phyloP scores from a whole-genome alignment of 2,888 invertebrate genomes.

The Phortica magna region DNA sequence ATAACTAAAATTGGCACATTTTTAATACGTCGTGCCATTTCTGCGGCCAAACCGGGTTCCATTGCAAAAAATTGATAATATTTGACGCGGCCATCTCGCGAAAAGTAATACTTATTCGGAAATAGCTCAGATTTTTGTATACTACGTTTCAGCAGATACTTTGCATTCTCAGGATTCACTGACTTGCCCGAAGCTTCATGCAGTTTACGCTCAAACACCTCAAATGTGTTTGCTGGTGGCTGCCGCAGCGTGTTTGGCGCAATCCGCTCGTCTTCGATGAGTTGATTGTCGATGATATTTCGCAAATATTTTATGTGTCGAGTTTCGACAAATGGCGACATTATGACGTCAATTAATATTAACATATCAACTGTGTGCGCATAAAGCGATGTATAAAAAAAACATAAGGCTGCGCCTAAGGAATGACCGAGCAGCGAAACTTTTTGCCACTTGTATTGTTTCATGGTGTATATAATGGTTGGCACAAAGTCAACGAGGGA shows the following conservation, averaged over 20 bases:
- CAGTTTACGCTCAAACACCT: slow-evolving; percentile 80
- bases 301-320: neutral
- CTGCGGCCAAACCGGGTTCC: slow-evolving; percentile 78
- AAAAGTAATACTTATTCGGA: slow-evolving; percentile 80
- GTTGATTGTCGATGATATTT: slow-evolving; percentile 73
- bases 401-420: slow-evolving; percentile 81
- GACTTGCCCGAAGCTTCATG: slow-evolving; percentile 80
- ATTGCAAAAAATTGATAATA: slow-evolving; percentile 38
- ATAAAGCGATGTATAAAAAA: slow-evolving; percentile 81
- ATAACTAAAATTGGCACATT: slow-evolving; percentile 82
- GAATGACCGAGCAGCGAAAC: slow-evolving; percentile 84
- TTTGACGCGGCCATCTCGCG: slow-evolving; percentile 65
- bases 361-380: slow-evolving; percentile 68
- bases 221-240: slow-evolving; percentile 81
- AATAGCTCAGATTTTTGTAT: slow-evolving; percentile 79
- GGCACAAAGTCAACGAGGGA: slow-evolving; percentile 73
- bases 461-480: slow-evolving; percentile 80
- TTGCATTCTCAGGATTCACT: slow-evolving; percentile 79
- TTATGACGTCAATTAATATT: slow-evolving; percentile 60
- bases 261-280: slow-evolving; percentile 75
- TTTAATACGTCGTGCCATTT: slow-evolving; percentile 78
- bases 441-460: slow-evolving; percentile 83
- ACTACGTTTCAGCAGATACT: slow-evolving; percentile 80
- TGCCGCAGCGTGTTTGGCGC: slow-evolving; percentile 57
- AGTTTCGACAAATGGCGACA: slow-evolving; percentile 42